phyloP scores from a whole-genome alignment of 1,140 invertebrate species.

The Coelopa frigida region DNA sequence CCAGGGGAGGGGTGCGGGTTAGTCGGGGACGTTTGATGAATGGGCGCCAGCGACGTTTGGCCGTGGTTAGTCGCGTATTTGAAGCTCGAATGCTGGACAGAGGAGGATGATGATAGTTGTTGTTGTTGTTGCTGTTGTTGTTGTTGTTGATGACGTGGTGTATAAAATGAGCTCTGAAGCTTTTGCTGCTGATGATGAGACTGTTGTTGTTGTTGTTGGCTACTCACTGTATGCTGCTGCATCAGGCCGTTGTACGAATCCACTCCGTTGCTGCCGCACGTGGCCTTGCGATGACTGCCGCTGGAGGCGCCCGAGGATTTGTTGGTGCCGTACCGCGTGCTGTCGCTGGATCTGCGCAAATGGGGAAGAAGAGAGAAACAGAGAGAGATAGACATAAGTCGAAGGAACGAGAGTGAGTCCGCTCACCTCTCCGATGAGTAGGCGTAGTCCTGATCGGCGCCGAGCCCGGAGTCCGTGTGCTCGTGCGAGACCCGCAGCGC shows the following conservation, averaged over 20 bases:
- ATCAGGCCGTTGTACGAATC: conserved; percentile 41
- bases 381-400: background rate
- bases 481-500: conserved; percentile 56
- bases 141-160: conserved; percentile 17
- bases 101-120: conserved; percentile 31
- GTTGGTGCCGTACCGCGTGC: conserved; percentile 43
- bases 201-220: conserved; percentile 31
- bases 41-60: background rate
- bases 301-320: conserved; percentile 43
- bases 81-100: conserved; percentile 22
- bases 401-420: too few relatives aligned
- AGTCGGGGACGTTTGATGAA: conserved; percentile 1
- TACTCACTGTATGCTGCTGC: conserved; percentile 46
- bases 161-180: conserved; percentile 14
- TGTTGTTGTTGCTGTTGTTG: conserved; percentile 27
- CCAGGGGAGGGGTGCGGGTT: background rate
- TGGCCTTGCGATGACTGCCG: conserved; percentile 40
- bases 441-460: conserved; percentile 60
- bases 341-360: conserved; percentile 38
- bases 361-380: background rate
- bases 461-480: conserved; percentile 59
- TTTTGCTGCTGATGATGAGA: conserved; percentile 31
- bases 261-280: conserved; percentile 19
- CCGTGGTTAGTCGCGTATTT: conserved; percentile 3
- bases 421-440: conserved; percentile 54